Conservation (phyloP, 2,888 invertebrate species). For the Pasiphila rectangulata region DNA sequence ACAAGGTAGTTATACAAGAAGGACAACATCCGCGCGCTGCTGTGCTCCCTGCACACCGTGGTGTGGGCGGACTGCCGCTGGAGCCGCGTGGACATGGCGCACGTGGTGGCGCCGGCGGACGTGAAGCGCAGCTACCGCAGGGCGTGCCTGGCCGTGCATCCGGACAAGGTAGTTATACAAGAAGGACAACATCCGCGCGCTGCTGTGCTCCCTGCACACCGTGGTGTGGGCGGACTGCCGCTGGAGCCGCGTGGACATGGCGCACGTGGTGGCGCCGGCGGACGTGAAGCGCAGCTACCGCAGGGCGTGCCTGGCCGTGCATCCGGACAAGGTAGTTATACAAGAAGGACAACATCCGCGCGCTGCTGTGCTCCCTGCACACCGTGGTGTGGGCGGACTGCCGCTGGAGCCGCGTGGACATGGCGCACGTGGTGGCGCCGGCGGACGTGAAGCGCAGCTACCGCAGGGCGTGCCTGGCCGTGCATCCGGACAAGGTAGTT, state of each 20-base stretch:
- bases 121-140: slow-evolving; percentile 97
- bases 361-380: no score
- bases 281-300: slow-evolving; percentile 98
- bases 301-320: slow-evolving; percentile 97
- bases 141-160: slow-evolving; percentile 98
- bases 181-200: slow-evolving; percentile 94
- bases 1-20: slow-evolving; percentile 88
- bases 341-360: no score
- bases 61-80: slow-evolving; percentile 97
- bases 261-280: slow-evolving; percentile 92
- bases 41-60: slow-evolving; percentile 96
- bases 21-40: slow-evolving; percentile 95
- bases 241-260: slow-evolving; percentile 97
- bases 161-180: slow-evolving; percentile 91
- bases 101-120: slow-evolving; percentile 93
- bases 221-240: slow-evolving; percentile 96
- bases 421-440: no score
- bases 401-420: no score
- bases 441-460: no score
- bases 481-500: no score
- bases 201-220: slow-evolving; percentile 95
- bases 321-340: slow-evolving; percentile 95
- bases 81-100: slow-evolving; percentile 96
- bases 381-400: no score
- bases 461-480: no score